Conservation (phyloP, 2,888 invertebrate species). For the Pasiphila rectangulata region DNA sequence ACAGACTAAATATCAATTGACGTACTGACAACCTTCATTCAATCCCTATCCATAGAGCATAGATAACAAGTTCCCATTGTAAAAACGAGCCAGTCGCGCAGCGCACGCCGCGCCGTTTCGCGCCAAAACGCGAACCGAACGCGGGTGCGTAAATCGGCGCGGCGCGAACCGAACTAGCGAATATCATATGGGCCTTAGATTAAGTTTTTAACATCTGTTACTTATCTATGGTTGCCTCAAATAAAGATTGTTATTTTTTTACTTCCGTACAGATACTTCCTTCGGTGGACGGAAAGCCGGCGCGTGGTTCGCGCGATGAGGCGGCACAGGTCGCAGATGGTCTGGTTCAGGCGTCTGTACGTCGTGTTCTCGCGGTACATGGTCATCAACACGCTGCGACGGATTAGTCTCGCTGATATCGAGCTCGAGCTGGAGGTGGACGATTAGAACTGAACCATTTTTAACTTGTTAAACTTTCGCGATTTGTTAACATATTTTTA, state of each 20-base stretch:
- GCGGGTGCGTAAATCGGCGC: too few relatives aligned
- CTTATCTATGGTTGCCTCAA: neutral
- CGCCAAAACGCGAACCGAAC: too few relatives aligned
- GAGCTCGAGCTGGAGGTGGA: conserved; percentile 88
- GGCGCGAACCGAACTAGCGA: too few relatives aligned
- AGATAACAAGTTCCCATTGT: too few relatives aligned
- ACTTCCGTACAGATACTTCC: conserved; percentile 83
- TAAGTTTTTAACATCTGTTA: neutral
- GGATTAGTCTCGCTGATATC: conserved; percentile 87
- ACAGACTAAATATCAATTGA: too few relatives aligned
- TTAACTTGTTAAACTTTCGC: too few relatives aligned
- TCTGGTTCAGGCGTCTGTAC: conserved; percentile 96
- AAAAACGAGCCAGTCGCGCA: too few relatives aligned
- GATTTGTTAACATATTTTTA: too few relatives aligned
- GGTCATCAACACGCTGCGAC: conserved; percentile 91
- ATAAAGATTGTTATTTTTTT: neutral
- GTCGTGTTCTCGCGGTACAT: conserved; percentile 94
- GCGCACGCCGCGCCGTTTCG: too few relatives aligned
- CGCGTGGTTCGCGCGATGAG: conserved; percentile 89
- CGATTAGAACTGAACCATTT: conserved; percentile 49
- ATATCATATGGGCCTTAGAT: too few relatives aligned
- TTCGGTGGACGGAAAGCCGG: conserved; percentile 82
- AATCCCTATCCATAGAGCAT: too few relatives aligned
- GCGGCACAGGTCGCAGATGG: conserved; percentile 93
- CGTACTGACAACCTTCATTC: too few relatives aligned